These are phyloP conservation scores for Parauchenoglanis ngamensis DNA, from an alignment of 2,797 vertebrate genomes.

Conservation along the genomic window DNA sequence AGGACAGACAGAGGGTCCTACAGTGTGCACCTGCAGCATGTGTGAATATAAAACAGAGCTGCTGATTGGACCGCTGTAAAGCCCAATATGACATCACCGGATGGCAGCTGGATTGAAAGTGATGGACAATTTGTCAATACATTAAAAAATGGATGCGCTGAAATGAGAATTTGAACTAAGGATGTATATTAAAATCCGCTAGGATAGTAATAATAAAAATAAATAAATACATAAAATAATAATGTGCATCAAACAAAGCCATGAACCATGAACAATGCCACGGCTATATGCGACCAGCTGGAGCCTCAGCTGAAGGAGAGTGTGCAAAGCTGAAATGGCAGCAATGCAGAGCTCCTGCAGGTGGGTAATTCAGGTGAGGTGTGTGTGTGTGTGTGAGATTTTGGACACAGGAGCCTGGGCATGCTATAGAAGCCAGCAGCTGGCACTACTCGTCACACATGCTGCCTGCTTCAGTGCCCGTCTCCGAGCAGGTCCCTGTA, in stretches of 20 bases:
- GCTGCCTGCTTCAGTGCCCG: constrained; percentile 40
- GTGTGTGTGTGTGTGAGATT: not conserved
- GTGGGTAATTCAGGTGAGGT: constrained; percentile 16
- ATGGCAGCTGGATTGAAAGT: not conserved
- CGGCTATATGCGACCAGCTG: not conserved
- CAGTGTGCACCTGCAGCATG: not conserved
- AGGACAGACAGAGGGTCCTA: not conserved
- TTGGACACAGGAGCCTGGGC: constrained; percentile 64
- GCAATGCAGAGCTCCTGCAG: constrained; percentile 18
- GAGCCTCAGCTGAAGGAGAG: constrained; percentile 20
- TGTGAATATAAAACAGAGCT: not conserved
- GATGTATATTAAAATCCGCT: not conserved
- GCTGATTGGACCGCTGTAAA: not conserved
- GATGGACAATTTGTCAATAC: too few species aligned
- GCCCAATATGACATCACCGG: not conserved
- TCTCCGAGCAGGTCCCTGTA: constrained; percentile 38
- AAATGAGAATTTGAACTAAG: not conserved
- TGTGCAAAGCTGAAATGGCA: constrained; percentile 16
- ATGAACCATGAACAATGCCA: constrained; percentile 22
- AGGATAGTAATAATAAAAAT: not conserved
- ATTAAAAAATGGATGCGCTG: not conserved
- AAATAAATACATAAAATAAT: not conserved
- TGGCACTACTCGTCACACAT: constrained; percentile 57
- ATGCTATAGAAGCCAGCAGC: constrained; percentile 64
- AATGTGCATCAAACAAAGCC: not conserved